phyloP scores from a whole-genome alignment of 2,113 vertebrate genomes.

The Eolophus roseicapilla region DNA sequence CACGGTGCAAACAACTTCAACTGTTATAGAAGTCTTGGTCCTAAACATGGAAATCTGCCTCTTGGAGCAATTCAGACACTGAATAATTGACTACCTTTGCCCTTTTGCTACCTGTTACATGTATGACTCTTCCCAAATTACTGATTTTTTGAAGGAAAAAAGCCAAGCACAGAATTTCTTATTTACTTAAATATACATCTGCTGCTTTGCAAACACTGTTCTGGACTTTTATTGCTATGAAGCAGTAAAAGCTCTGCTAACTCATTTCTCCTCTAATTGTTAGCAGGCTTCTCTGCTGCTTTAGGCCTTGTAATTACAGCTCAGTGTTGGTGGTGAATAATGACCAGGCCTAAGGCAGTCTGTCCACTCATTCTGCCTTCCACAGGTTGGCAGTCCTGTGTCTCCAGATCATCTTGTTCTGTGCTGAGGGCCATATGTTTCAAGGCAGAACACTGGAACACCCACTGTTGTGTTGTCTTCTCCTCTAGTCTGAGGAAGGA shows the following conservation, averaged over 20 bases:
- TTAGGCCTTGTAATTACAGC: neutral
- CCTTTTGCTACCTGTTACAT: neutral
- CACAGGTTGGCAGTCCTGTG: neutral
- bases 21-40: neutral
- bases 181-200: neutral
- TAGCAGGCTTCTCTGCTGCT: neutral
- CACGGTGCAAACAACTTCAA: neutral
- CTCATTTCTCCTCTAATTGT: neutral
- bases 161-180: neutral
- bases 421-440: neutral
- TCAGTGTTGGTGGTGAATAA: neutral
- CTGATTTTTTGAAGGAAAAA: neutral
- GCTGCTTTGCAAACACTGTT: neutral
- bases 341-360: neutral
- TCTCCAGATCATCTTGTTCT: neutral
- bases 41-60: neutral
- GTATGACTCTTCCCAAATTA: neutral
- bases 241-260: neutral
- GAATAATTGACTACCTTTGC: neutral
- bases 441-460: neutral
- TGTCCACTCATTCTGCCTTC: neutral
- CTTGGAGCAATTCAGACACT: neutral
- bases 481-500: neutral
- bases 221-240: neutral
- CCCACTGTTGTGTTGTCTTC: neutral